Percentiles rank a stretch among this genome's conserved stretches.
Conservation (phyloP, 2,888 invertebrate species). For the Eupithecia subfuscata region DNA sequence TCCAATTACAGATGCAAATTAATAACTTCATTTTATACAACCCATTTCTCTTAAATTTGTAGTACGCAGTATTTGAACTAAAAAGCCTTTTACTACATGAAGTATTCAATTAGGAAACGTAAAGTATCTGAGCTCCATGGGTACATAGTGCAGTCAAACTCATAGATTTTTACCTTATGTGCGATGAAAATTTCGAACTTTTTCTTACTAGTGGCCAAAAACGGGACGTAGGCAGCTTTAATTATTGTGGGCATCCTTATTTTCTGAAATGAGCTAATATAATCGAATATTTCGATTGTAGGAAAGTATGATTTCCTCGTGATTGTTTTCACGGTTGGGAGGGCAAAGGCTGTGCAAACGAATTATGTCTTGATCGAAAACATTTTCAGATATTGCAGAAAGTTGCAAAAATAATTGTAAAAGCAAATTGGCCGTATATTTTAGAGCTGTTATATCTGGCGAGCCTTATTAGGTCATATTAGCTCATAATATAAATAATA, state of each 20-base stretch:
- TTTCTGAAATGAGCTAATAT: neutral
- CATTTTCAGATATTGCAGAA: neutral
- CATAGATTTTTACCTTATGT: neutral
- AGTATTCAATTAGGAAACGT: neutral
- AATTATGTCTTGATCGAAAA: neutral
- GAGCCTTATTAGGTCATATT: neutral
- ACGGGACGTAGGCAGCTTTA: neutral
- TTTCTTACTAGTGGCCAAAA: neutral
- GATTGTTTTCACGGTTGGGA: neutral
- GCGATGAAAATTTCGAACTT: neutral
- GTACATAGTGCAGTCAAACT: neutral
- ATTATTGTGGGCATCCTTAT: neutral
- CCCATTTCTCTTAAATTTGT: neutral
- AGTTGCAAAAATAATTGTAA: neutral
- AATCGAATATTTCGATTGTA: neutral
- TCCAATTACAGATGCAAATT: neutral
- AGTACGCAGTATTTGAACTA: neutral
- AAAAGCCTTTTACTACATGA: neutral
- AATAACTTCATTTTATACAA: neutral
- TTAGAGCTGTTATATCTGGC: neutral
- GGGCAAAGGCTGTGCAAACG: neutral
- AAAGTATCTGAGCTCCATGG: neutral
- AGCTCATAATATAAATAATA: neutral
- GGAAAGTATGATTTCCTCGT: neutral
- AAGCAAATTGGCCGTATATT: neutral